Base-by-base conservation (phyloP, 2,888 invertebrate genomes). In the Hypomecis atomaria region DNA sequence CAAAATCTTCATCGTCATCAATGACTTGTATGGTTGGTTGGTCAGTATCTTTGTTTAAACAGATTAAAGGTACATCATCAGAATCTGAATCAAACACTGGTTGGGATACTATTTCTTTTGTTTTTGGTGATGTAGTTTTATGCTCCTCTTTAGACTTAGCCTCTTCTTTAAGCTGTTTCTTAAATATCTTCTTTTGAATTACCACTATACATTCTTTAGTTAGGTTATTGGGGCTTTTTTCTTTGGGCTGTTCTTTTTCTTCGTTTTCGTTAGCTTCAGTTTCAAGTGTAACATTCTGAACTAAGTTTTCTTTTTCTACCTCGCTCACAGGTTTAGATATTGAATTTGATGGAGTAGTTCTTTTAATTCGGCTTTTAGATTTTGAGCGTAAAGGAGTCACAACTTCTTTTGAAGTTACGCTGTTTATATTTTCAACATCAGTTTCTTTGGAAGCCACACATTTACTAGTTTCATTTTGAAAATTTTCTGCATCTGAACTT, bases 151-250 rank as follows among this genome's bases (percentile, higher is more conserved):
- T 69, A 5, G 47, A 53, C 34, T 59, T 59, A 36, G 68, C 59
- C 47, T 64, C 69, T n/a, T 66, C 66, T 43, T 55, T 42, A 33
- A 74, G 59, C 33, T 71, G 68, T 9, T 73, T 82, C 64, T 85
- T 89, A 50, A 87, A 84, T 68, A 91, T 78, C 71, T 88, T 89
- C 64, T 85, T 90, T 69, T 92, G 90, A 71, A 92, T 84, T 4
- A 92, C 86, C 58, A 91, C 88, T 64, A 91, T 78, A 68, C 92
- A 92, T 79, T 92, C 88, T 74, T 88, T 90, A n/a, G 82, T 83
- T 4, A 92, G 76, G 42, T 90, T 85, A 72, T 87, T 88, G 4
- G 92, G 92, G 69, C 83, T 84, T 66, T 70, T 84, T 62, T 77
- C 71, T 71, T 79, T 79, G 5, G 54, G 57, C 36, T 69, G 43